phyloP scores from a whole-genome alignment of 2,797 vertebrate species.

The Balearica regulorum region DNA sequence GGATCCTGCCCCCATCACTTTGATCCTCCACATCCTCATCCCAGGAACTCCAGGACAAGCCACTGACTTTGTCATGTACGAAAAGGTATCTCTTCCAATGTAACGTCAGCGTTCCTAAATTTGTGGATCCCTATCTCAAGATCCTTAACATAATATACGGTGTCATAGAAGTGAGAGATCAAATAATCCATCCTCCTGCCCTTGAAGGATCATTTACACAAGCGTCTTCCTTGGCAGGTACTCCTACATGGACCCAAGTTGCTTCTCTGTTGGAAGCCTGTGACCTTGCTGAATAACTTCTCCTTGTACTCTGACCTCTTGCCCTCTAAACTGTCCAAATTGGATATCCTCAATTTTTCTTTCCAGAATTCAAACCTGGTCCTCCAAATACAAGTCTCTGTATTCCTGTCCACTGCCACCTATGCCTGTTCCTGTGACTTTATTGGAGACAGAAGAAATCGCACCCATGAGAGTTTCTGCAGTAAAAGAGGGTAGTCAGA shows the following conservation, averaged over 20 bases:
- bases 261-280: neutral
- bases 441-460: neutral
- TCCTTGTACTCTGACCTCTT: neutral
- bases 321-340: neutral
- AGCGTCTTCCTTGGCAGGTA: neutral
- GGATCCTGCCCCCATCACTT: neutral
- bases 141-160: neutral
- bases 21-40: neutral
- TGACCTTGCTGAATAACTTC: neutral
- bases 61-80: neutral
- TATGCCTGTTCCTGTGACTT: neutral
- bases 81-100: neutral
- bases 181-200: neutral
- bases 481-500: neutral
- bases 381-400: neutral
- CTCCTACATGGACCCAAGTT: neutral
- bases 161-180: neutral
- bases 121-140: neutral
- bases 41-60: neutral
- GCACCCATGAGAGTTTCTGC: neutral
- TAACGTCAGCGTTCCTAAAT: neutral
- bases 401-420: neutral
- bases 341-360: neutral
- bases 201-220: neutral
- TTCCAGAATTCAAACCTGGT: neutral